Percentiles rank a stretch among this genome's conserved stretches.
Evolutionary conservation across 2,797 vertebrate genomes (phyloP).

Genomic region (Vultur gryphus): DNA sequence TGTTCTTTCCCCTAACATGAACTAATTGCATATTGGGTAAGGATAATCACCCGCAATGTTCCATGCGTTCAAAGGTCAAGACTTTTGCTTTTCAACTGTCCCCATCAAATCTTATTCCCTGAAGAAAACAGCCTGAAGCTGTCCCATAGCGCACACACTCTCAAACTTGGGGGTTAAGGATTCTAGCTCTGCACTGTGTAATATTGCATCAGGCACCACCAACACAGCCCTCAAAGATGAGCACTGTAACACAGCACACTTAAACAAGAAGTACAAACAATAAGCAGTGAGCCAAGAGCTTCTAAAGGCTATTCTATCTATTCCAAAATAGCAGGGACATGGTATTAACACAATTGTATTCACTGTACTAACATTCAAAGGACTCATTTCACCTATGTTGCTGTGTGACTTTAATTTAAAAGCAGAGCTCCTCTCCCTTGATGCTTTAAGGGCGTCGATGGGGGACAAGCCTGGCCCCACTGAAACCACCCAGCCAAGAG

Average conservation of each 20-base stretch:
- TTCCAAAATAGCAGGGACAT: neutral
- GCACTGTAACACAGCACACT: neutral
- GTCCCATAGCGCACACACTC: neutral
- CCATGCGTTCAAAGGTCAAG: neutral
- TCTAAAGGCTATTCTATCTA: neutral
- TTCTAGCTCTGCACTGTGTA: neutral
- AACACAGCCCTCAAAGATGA: neutral
- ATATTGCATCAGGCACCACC: neutral
- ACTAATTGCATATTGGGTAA: neutral
- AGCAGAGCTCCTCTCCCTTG: neutral
- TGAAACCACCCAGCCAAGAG: neutral
- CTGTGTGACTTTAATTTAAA: neutral
- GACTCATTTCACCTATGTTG: neutral
- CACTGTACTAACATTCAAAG: neutral
- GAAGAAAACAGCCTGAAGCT: neutral
- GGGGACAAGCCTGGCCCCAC: neutral
- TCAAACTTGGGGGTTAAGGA: neutral
- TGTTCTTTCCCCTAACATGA: neutral
- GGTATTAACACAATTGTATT: neutral
- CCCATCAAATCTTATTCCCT: neutral
- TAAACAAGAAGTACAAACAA: neutral
- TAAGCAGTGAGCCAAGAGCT: neutral
- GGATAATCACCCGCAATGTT: neutral
- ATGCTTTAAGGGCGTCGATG: neutral
- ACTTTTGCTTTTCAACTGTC: neutral